These are phyloP conservation scores for Mormyrops attenuatus DNA, from an alignment of 2,797 vertebrate genomes.

Conservation along the genomic window DNA sequence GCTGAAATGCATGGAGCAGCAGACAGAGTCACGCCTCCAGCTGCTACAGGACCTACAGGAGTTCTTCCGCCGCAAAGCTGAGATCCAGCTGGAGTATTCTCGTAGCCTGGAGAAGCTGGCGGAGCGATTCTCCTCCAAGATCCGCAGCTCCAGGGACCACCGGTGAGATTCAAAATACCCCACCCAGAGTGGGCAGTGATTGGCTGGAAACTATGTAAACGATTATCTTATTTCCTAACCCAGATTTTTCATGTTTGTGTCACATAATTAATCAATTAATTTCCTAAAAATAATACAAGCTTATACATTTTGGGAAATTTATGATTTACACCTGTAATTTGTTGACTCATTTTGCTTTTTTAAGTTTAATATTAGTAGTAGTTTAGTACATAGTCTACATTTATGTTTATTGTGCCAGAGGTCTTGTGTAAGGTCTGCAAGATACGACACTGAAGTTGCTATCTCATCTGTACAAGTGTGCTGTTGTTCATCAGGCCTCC, in stretches of 20 bases:
- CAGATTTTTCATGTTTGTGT: background rate
- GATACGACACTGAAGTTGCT: background rate
- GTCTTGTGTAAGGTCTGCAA: background rate
- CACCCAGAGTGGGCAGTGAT: background rate
- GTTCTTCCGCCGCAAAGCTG: conserved; percentile 93
- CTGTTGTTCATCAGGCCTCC: background rate
- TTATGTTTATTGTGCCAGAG: background rate
- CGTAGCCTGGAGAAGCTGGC: conserved; percentile 93
- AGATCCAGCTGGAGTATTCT: conserved; percentile 95
- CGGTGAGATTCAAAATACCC: conserved; percentile 68
- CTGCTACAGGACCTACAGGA: conserved; percentile 97
- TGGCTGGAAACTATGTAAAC: background rate
- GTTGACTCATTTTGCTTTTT: background rate
- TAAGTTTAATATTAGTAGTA: background rate
- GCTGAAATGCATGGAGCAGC: conserved; percentile 97
- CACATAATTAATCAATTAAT: background rate
- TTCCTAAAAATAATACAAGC: background rate
- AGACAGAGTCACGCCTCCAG: conserved; percentile 89
- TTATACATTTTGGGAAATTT: background rate
- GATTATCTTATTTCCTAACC: background rate
- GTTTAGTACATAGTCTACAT: background rate
- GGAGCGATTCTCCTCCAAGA: conserved; percentile 91
- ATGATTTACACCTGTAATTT: background rate
- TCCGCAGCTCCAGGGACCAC: conserved; percentile 89
- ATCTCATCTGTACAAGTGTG: background rate